Percentiles rank a stretch among this genome's conserved stretches.
These are phyloP conservation scores for Uloborus diversus DNA, from an alignment of 1,140 invertebrate species.

Conservation along the genomic window DNA sequence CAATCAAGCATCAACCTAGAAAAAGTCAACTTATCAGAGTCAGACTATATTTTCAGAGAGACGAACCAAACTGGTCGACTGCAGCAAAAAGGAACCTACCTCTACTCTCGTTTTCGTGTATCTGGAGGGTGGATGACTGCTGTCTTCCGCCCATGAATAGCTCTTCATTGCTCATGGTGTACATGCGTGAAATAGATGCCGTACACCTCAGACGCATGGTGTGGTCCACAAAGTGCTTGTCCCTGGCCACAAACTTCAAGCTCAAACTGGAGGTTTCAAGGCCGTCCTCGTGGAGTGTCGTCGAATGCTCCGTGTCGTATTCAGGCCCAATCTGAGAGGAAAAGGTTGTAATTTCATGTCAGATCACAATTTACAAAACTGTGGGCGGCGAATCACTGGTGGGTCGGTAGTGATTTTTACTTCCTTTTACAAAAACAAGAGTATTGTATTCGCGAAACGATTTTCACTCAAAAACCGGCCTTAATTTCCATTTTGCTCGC, in stretches of 20 bases:
- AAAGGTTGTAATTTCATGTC: not conserved
- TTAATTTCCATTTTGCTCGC: too few relatives aligned
- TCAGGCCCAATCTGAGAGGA: not conserved
- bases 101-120: conserved; percentile 28
- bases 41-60: too few relatives aligned
- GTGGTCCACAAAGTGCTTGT: conserved; percentile 78
- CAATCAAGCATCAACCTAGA: too few relatives aligned
- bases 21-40: too few relatives aligned
- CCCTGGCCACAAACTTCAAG: conserved; percentile 76
- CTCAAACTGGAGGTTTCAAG: conserved; percentile 68
- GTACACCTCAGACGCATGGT: conserved; percentile 87
- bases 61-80: too few relatives aligned
- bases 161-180: conserved; percentile 83
- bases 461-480: too few relatives aligned
- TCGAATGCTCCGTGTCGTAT: conserved; percentile 46
- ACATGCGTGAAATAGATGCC: conserved; percentile 82
- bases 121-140: conserved; percentile 60
- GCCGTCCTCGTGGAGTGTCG: conserved; percentile 45
- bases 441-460: too few relatives aligned
- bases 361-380: too few relatives aligned
- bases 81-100: not conserved
- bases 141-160: conserved; percentile 77
- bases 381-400: too few relatives aligned
- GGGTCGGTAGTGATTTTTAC: too few relatives aligned
- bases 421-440: too few relatives aligned